These are phyloP conservation scores for Brachionus asplanchnoidis DNA, from an alignment of 1,140 invertebrate genomes.

Conservation along the genomic window DNA sequence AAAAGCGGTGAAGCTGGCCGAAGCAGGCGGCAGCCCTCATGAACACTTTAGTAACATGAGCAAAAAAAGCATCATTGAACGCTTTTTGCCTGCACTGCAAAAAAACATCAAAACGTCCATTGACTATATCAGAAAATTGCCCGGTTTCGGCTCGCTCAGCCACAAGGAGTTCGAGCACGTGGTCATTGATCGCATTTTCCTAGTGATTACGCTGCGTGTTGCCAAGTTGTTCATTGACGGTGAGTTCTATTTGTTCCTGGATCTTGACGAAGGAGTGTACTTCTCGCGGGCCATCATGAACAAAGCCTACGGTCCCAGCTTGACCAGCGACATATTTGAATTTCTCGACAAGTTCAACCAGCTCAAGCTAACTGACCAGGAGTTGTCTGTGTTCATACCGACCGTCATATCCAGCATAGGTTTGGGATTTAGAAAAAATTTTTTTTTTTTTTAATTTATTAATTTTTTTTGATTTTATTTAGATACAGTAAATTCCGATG, in stretches of 20 bases:
- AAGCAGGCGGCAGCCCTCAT: no score
- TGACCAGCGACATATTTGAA: background rate
- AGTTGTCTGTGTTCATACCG: constrained; percentile 21
- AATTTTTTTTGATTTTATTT: background rate
- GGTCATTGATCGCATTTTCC: background rate
- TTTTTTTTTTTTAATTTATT: background rate
- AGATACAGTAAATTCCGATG: background rate
- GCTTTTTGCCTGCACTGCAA: background rate
- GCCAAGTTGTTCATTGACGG: background rate
- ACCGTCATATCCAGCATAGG: background rate
- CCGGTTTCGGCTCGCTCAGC: background rate
- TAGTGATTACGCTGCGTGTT: background rate
- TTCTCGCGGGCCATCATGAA: background rate
- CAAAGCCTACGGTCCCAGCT: background rate
- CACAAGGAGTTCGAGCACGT: background rate
- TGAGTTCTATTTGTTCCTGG: constrained; percentile 18
- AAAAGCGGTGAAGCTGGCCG: background rate
- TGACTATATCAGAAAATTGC: background rate
- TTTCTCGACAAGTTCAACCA: background rate
- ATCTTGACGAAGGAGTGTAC: background rate
- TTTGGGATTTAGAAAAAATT: background rate
- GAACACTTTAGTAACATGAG: background rate
- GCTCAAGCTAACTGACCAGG: constrained; percentile 12
- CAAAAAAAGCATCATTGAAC: background rate
- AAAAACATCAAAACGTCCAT: constrained; percentile 22